phyloP scores from a whole-genome alignment of 2,888 invertebrate genomes.

The Hemithea aestivaria region DNA sequence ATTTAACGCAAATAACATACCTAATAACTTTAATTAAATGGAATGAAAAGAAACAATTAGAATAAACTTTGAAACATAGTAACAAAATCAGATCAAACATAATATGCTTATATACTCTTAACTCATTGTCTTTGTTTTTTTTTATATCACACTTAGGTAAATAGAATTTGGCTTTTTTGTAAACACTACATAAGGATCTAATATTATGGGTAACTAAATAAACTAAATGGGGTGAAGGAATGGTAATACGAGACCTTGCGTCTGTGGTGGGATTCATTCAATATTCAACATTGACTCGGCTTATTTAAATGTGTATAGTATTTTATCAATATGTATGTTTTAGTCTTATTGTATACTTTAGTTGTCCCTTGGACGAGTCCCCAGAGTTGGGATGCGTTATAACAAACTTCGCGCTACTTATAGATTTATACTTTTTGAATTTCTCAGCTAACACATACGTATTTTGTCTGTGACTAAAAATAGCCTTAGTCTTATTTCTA shows the following conservation, averaged over 20 bases:
- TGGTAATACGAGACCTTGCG: constrained; percentile 47
- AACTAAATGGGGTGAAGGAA: constrained; percentile 52
- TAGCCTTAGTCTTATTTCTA: constrained; percentile 59
- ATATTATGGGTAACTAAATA: constrained; percentile 51
- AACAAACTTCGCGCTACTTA: constrained; percentile 58
- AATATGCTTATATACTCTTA: no score
- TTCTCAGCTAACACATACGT: constrained; percentile 61
- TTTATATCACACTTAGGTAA: constrained; percentile 59
- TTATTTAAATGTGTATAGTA: no score
- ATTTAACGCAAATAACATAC: constrained; percentile 20
- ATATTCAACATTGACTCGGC: not conserved
- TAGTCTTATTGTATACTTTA: constrained; percentile 69
- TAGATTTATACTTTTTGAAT: constrained; percentile 66
- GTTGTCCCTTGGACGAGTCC: constrained; percentile 45
- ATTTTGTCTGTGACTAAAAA: constrained; percentile 62
- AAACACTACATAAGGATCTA: constrained; percentile 49
- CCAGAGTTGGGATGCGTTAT: constrained; percentile 60
- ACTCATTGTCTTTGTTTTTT: constrained; percentile 50
- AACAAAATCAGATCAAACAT: constrained; percentile 65
- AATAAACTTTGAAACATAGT: constrained; percentile 56
- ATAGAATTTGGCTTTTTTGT: constrained; percentile 61
- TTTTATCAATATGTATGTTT: constrained; percentile 53
- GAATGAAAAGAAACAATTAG: constrained; percentile 56
- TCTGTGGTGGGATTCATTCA: constrained; percentile 42
- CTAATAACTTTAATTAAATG: constrained; percentile 49